Evolutionary conservation across 2,888 invertebrate genomes (phyloP).

Genomic region (Psylliodes chrysocephalus): DNA sequence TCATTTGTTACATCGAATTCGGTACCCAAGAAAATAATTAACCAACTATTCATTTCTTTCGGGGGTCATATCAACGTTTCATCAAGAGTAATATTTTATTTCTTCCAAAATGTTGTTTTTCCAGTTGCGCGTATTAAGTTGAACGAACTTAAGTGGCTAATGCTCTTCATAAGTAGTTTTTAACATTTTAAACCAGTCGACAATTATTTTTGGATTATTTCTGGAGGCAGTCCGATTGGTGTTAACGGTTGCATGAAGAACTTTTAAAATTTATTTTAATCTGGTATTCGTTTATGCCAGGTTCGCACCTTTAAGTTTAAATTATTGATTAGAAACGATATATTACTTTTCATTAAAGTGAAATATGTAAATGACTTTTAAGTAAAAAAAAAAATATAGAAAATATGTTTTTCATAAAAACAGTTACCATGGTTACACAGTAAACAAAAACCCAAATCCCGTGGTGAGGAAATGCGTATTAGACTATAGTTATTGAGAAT

Average conservation of each 20-base stretch:
- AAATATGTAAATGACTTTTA: no score
- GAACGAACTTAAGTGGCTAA: slow-evolving; percentile 36
- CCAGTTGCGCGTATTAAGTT: slow-evolving; percentile 40
- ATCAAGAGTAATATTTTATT: slow-evolving; percentile 39
- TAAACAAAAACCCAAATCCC: no score
- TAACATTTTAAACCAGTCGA: slow-evolving; percentile 23
- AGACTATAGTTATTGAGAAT: no score
- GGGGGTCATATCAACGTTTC: slow-evolving; percentile 22
- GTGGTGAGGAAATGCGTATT: no score
- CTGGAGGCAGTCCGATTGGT: background rate
- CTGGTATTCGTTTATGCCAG: no score
- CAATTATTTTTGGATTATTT: slow-evolving; percentile 30
- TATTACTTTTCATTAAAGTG: no score
- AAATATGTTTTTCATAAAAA: no score
- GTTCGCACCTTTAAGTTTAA: no score
- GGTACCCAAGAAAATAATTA: slow-evolving; percentile 15
- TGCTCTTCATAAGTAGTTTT: slow-evolving; percentile 22
- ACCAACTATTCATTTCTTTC: slow-evolving; percentile 14
- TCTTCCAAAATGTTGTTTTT: slow-evolving; percentile 41
- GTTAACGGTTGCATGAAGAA: slow-evolving; percentile 5
- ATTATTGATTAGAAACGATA: no score
- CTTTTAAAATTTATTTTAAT: slow-evolving; percentile 6
- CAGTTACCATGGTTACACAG: no score
- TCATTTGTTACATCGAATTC: background rate
- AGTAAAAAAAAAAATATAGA: no score